Percentiles rank a stretch among this genome's conserved stretches.
phyloP scores from a whole-genome alignment of 2,888 invertebrate species.

The Atethmia centrago region DNA sequence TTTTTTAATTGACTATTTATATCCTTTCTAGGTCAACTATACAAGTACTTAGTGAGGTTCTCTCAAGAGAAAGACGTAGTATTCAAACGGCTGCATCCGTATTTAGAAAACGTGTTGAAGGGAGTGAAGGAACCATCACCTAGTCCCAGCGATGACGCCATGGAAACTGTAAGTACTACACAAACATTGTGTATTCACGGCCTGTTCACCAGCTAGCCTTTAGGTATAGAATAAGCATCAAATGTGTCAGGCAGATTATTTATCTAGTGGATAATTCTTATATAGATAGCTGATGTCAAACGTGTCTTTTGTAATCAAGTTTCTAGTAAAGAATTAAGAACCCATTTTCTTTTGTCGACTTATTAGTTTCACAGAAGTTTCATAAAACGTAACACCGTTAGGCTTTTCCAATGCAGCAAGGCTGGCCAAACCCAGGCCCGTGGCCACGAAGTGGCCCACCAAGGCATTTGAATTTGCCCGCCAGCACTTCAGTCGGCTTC shows the following conservation, averaged over 20 bases:
- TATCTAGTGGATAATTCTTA: background rate
- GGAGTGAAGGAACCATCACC: conserved; percentile 56
- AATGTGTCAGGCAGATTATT: background rate
- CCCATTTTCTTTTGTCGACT: background rate
- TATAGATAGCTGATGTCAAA: background rate
- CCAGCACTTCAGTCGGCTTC: no score
- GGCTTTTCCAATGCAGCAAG: no score
- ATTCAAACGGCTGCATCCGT: conserved; percentile 84
- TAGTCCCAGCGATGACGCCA: conserved; percentile 48
- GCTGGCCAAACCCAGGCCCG: no score
- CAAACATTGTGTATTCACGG: background rate
- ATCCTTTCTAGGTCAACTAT: conserved; percentile 87
- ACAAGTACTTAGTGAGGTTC: conserved; percentile 89
- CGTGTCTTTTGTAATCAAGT: background rate
- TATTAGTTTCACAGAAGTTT: no score
- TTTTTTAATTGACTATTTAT: background rate
- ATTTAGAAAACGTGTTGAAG: conserved; percentile 85
- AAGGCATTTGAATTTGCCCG: no score
- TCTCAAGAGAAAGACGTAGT: conserved; percentile 73
- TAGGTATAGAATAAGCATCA: background rate
- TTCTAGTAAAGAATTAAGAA: background rate
- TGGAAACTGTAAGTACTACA: conserved; percentile 74
- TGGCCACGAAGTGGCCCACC: no score
- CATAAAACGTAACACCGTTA: no score
- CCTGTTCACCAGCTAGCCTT: no score